Conservation (phyloP, 1,140 invertebrate species). For the Ceratina japonica region DNA sequence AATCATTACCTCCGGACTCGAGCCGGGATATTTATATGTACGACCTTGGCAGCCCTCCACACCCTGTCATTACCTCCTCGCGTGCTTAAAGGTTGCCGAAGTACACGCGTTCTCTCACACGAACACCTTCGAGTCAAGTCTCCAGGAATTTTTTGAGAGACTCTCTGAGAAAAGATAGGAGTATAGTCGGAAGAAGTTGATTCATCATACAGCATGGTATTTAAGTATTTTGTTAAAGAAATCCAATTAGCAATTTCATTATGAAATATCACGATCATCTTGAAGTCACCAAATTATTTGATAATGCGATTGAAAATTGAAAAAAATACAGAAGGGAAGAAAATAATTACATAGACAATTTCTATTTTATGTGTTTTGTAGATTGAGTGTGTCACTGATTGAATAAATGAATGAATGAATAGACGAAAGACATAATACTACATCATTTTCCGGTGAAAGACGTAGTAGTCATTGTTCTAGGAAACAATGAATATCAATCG, state of each 20-base stretch:
- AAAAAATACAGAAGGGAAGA: background rate
- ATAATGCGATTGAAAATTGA: background rate
- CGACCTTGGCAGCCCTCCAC: conserved; percentile 53
- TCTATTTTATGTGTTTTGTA: background rate
- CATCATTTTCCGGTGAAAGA: conserved; percentile 12
- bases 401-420: conserved; percentile 7
- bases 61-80: conserved; percentile 71
- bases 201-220: too few relatives aligned
- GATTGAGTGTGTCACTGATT: background rate
- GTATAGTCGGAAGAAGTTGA: background rate
- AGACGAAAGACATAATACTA: background rate
- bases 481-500: conserved; percentile 18
- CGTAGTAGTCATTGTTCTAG: conserved; percentile 21
- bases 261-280: too few relatives aligned
- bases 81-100: conserved; percentile 44
- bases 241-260: too few relatives aligned
- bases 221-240: too few relatives aligned
- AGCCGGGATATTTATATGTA: conserved; percentile 59
- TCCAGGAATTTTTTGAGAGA: background rate
- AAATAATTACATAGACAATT: too few relatives aligned
- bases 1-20: conserved; percentile 69
- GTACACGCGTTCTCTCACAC: conserved; percentile 7
- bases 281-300: too few relatives aligned
- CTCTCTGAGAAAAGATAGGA: background rate
- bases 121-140: background rate